phyloP scores from a whole-genome alignment of 2,888 invertebrate genomes.

The Pristionchus maxplancki region DNA sequence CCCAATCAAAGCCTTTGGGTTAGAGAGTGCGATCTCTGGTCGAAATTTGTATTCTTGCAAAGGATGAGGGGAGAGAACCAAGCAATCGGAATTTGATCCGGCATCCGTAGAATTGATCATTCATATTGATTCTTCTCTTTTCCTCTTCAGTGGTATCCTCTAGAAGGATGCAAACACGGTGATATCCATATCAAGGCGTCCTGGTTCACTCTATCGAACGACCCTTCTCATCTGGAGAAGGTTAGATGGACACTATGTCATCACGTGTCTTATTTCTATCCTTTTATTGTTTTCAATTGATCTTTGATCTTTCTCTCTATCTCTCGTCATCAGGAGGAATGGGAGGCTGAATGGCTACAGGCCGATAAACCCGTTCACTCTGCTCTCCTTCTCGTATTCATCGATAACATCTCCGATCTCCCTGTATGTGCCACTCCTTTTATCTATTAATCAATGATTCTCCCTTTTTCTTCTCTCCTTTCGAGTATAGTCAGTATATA shows the following conservation, averaged over 20 bases:
- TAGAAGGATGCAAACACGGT: constrained; percentile 96
- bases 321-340: constrained; percentile 41
- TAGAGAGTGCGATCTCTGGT: too few species aligned
- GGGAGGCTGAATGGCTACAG: constrained; percentile 66
- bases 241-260: constrained; percentile 1
- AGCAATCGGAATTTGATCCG: too few species aligned
- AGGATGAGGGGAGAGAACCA: too few species aligned
- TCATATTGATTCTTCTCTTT: not conserved
- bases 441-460: not conserved
- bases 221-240: constrained; percentile 61
- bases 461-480: not conserved
- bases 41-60: too few species aligned
- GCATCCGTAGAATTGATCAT: not conserved
- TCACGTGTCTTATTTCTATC: too few species aligned
- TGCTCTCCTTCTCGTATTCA: constrained; percentile 86
- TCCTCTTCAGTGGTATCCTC: constrained; percentile 88
- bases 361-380: constrained; percentile 78
- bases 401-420: constrained; percentile 92
- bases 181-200: constrained; percentile 91
- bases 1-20: too few species aligned
- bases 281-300: too few species aligned
- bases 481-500: not conserved
- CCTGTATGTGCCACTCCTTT: constrained; percentile 84
- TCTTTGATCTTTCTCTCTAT: constrained; percentile 19
- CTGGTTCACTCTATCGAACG: constrained; percentile 87